phyloP scores from a whole-genome alignment of 2,113 vertebrate species.

The Lampris incognitus region DNA sequence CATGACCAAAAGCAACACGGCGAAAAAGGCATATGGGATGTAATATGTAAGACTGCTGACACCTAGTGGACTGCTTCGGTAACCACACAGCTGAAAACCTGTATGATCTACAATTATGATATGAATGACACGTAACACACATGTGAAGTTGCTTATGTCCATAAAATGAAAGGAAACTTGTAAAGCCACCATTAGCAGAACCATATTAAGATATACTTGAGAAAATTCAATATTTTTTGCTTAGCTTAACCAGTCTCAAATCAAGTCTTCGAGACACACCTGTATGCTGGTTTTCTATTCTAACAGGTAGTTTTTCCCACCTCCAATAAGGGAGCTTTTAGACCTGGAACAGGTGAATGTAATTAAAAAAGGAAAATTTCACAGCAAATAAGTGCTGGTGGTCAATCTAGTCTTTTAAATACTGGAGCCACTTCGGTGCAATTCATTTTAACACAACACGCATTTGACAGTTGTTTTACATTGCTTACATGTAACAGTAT shows the following conservation, averaged over 20 bases:
- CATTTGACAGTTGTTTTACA: too few species aligned
- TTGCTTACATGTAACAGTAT: too few species aligned
- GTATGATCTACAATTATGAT: not conserved
- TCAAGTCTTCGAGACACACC: too few species aligned
- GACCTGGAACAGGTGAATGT: not conserved
- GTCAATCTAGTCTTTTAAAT: too few species aligned
- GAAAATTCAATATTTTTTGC: too few species aligned
- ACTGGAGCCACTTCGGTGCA: too few species aligned
- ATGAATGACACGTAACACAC: not conserved
- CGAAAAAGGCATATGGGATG: not conserved
- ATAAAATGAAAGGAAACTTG: not conserved
- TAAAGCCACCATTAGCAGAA: too few species aligned
- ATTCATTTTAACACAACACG: too few species aligned
- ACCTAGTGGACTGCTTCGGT: slow-evolving; percentile 59
- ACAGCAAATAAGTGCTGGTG: too few species aligned
- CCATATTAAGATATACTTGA: too few species aligned
- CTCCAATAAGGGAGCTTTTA: not conserved
- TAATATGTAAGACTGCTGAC: slow-evolving; percentile 50
- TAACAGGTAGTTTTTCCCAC: not conserved
- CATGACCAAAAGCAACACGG: not conserved
- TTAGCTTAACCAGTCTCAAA: too few species aligned
- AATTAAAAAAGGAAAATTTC: not conserved
- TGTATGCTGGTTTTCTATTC: not conserved
- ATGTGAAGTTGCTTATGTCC: too few species aligned
- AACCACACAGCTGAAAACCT: slow-evolving; percentile 38